phyloP scores from a whole-genome alignment of 2,113 vertebrate species.

The Cisticola juncidis region DNA sequence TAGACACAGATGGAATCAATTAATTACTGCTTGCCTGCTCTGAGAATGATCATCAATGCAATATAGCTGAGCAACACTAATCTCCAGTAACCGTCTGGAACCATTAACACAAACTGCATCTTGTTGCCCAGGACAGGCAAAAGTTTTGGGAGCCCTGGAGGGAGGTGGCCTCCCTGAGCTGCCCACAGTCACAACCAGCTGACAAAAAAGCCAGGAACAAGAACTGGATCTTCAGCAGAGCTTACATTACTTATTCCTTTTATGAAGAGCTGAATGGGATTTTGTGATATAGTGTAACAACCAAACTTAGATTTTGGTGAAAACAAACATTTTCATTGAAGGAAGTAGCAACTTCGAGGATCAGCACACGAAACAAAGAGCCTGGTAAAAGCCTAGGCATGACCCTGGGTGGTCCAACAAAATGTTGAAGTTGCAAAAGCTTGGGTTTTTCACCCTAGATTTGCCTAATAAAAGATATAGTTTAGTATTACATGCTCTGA shows the following conservation, averaged over 20 bases:
- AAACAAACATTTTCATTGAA: not conserved
- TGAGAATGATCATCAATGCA: not conserved
- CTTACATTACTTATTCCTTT: not conserved
- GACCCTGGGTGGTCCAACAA: not conserved
- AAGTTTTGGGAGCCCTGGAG: not conserved
- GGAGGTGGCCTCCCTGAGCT: not conserved
- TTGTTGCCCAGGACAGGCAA: not conserved
- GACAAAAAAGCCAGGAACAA: not conserved
- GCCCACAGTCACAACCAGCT: not conserved
- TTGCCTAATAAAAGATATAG: not conserved
- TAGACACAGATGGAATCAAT: conserved; percentile 27
- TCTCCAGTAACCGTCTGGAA: not conserved
- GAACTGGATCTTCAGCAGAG: not conserved
- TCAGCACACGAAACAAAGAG: not conserved
- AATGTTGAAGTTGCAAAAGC: not conserved
- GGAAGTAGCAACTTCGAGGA: not conserved
- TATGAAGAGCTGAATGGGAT: not conserved
- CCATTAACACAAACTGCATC: not conserved
- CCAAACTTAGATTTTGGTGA: not conserved
- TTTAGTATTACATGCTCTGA: not conserved
- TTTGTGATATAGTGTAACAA: not conserved
- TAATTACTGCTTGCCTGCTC: not conserved
- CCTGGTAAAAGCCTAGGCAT: not conserved
- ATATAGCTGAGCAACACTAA: not conserved
- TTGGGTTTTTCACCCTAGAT: rapidly evolving